phyloP scores from a whole-genome alignment of 2,888 invertebrate genomes.

The Theristus sp. region DNA sequence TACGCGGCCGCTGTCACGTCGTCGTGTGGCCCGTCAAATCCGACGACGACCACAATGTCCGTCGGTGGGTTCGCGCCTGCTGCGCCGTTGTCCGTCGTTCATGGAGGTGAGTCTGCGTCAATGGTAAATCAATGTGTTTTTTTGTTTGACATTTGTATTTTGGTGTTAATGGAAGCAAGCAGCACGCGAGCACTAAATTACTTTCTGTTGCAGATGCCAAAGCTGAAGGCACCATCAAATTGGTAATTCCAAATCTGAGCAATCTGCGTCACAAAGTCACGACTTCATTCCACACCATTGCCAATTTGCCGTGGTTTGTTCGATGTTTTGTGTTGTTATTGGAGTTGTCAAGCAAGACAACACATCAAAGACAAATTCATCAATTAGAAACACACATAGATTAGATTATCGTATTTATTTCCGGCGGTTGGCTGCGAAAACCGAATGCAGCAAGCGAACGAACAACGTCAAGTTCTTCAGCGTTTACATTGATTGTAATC shows the following conservation, averaged over 20 bases:
- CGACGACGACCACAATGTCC: background rate
- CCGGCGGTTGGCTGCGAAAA: constrained; percentile 25
- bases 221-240: constrained; percentile 15
- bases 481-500: constrained; percentile 27
- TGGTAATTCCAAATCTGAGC: constrained; percentile 15
- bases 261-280: constrained; percentile 14
- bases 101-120: too few species aligned
- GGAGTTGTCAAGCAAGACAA: background rate
- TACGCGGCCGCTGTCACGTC: background rate
- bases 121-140: too few species aligned
- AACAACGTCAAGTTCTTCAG: constrained; percentile 17
- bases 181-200: too few species aligned
- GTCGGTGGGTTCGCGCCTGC: too few species aligned
- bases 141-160: too few species aligned
- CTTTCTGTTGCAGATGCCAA: constrained; percentile 9
- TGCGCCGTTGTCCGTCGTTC: background rate
- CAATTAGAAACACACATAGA: background rate
- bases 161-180: too few species aligned
- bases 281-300: constrained; percentile 16
- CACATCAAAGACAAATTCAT: background rate
- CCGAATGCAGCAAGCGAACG: constrained; percentile 22
- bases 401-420: background rate
- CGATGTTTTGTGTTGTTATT: too few species aligned
- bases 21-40: background rate
- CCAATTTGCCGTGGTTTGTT: constrained; percentile 16